Base-by-base conservation (phyloP, 2,113 vertebrate species). In the Sprattus sprattus region DNA sequence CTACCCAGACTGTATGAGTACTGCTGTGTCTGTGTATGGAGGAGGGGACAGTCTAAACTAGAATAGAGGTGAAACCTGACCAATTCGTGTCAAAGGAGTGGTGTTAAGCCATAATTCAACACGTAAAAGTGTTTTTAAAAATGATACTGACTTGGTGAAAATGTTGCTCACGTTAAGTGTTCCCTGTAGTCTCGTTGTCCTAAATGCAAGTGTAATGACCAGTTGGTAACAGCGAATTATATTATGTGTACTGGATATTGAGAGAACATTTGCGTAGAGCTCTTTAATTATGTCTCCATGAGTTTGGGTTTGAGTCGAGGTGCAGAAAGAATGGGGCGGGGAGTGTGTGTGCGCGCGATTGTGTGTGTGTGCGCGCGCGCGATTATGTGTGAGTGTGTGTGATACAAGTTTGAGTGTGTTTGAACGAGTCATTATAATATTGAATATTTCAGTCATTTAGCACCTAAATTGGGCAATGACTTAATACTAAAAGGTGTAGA, bases 51-150 rank as follows among this genome's bases (percentile, higher is more conserved):
- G 71, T 47, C 8, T 88, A 83, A 85, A 87, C 85, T 83, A 85
- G 83, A 86, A 80, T 44, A 81, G 86, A 91, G 84, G 85, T 81
- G 84, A 78, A 78, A 78, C 10, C 11, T 22, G 54, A 78, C 3
- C 32, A 39, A 39, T 78, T 78, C 16, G 71, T 78, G 39, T 3
- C 4, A 78, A 32, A 39, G 10, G 28, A 78, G 4, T 32, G 11
- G 28, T 1, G 71, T 15, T 39, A 15, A 78, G 11, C 32, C 28
- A 16, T 5, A 39, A 39, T 15, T 39, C 39, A 78, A 78, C 71
- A 3, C n/a, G 28, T 6, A 60, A 60, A 60, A 22, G 18, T 4
- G 71, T 39, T 78, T 75, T 39, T 13, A 39, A 18, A 64, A 78
- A 78, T 67, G 7, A 25, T 7, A 39, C 71, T 39, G 28, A 39